Evolutionary conservation across 2,888 invertebrate genomes (phyloP).

Genomic region (Epinotia bilunana): DNA sequence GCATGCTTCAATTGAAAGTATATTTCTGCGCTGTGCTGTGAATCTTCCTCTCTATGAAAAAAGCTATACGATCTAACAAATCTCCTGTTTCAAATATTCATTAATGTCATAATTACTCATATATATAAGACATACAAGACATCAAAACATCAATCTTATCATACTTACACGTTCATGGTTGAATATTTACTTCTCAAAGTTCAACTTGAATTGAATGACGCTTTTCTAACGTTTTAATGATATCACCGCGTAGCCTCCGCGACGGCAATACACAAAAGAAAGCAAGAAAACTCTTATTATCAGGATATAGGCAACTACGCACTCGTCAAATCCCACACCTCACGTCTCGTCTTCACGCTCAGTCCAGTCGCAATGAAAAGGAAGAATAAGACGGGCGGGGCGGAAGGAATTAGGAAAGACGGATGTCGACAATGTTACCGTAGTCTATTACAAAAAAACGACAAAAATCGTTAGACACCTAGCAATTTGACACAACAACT

Average conservation of each 20-base stretch:
- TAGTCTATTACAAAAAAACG: background rate
- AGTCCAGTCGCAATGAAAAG: background rate
- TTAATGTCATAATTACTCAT: background rate
- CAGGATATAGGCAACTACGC: background rate
- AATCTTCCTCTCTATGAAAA: no score
- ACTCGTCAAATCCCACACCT: background rate
- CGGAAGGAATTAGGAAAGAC: background rate
- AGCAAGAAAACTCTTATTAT: background rate
- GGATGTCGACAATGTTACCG: background rate
- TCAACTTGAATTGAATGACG: background rate
- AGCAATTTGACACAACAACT: no score
- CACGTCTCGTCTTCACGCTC: no score
- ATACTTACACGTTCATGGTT: conserved; percentile 5
- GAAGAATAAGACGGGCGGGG: background rate
- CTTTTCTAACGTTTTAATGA: no score
- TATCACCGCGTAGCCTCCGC: background rate
- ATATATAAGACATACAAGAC: no score
- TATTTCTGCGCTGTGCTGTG: no score
- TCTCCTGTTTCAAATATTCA: no score
- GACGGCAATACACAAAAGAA: background rate
- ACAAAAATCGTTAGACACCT: background rate
- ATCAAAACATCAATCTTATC: no score
- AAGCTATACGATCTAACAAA: no score
- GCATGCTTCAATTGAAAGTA: no score
- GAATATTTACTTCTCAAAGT: background rate